Evolutionary conservation across 2,113 vertebrate species (phyloP), one percentile per base, ranked within the genome.

Genomic region (Centropus unirufus): DNA sequence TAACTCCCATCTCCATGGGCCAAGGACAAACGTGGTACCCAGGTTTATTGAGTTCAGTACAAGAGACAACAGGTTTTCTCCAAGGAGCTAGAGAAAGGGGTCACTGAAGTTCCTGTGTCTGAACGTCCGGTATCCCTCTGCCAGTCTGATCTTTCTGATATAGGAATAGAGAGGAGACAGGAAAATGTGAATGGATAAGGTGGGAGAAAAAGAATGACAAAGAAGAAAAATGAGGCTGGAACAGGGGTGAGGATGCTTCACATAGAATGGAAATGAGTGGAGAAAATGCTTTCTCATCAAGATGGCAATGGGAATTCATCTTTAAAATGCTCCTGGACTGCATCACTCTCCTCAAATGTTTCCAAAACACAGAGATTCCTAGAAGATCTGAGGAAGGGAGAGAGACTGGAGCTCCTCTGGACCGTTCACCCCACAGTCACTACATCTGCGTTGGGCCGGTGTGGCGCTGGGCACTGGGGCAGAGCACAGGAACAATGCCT

Each of bases 371-470:
- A 11, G 61, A 52, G 21, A 79, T 44, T 69, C 46, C 9, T 63
- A 54, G 46, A 73, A 61, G 40, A 77, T 36, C 23, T 36, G 46
- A 66, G 44, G 29, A 58, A 76, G 32, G 30, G n/a, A 72, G 3
- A 15, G 17, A 73, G 22, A 52, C 1, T 13, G 6, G 39, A 80
- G 42, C 18, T 86, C 9, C 51, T 67, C 39, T 70, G 68, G 42
- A 46, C 34, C 51, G 51, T 73, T 23, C 54, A 79, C 34, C 34
- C 51, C 62, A 49, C 16, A 58, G 36, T 23, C 20, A 52, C 26
- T 1, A 4, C 13, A 15, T 0, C 44, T 59, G 30, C 30, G 32
- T 3, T 22, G 49, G 39, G 54, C 18, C 5, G 17, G 51, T 1
- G 1, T 5, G 11, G n/a, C 2, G 16, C 21, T 92, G 93, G 76